A percentile compares a stretch with the other conserved stretches of the same genome.
Conservation (phyloP, 2,888 invertebrate genomes). For the Meliscaeva auricollis region DNA sequence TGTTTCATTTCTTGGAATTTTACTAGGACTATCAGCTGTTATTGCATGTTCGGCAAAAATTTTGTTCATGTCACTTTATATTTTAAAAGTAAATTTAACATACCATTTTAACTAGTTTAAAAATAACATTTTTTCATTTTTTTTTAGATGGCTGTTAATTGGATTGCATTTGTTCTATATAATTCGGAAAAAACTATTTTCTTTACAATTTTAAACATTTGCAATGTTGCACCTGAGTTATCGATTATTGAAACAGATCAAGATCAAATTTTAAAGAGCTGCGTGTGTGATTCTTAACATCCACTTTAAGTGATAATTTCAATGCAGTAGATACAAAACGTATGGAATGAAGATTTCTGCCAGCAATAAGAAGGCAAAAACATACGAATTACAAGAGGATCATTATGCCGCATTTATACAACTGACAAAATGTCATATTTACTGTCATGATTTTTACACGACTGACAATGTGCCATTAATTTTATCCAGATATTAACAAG, state of each 20-base stretch:
- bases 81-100: conserved; percentile 76
- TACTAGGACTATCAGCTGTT: conserved; percentile 78
- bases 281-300: neutral
- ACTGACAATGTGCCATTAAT: too few species aligned
- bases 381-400: too few species aligned
- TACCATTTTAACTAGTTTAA: too few species aligned
- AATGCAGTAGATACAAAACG: too few species aligned
- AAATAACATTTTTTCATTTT: neutral
- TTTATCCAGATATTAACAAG: too few species aligned
- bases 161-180: conserved; percentile 67
- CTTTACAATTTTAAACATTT: conserved; percentile 69
- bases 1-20: conserved; percentile 77
- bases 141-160: conserved; percentile 74
- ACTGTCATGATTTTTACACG: too few species aligned
- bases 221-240: conserved; percentile 67
- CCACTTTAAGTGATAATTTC: too few species aligned
- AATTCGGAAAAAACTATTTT: conserved; percentile 77
- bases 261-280: neutral
- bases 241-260: conserved; percentile 28
- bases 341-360: too few species aligned
- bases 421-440: too few species aligned
- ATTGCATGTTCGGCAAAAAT: conserved; percentile 77
- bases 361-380: too few species aligned
- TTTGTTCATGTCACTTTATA: conserved; percentile 74
- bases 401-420: too few species aligned